Evolutionary conservation across 2,888 invertebrate species (phyloP).

Genomic region (Galerucella pusilla): DNA sequence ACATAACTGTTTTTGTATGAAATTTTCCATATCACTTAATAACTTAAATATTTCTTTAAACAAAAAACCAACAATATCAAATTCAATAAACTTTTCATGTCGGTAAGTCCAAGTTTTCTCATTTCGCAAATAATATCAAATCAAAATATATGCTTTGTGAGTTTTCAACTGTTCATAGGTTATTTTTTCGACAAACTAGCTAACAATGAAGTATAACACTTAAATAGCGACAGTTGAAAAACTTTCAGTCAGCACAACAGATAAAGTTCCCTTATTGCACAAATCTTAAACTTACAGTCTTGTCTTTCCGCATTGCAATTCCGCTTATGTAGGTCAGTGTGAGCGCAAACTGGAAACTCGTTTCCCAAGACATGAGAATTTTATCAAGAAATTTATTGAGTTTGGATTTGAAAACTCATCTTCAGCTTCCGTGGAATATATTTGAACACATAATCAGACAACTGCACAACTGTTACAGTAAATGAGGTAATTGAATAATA

Average conservation of each 20-base stretch:
- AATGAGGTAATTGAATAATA: too few species aligned
- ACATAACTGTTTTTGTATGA: too few species aligned
- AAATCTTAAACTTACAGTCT: not conserved
- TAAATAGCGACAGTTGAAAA: not conserved
- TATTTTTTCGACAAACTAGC: not conserved
- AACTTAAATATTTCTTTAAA: too few species aligned
- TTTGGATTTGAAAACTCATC: not conserved
- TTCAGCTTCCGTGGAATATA: not conserved
- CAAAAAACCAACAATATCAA: too few species aligned
- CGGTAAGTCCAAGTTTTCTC: too few species aligned
- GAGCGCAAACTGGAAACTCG: not conserved
- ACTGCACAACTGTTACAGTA: not conserved
- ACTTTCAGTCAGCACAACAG: not conserved
- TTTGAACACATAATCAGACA: not conserved
- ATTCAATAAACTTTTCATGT: too few species aligned
- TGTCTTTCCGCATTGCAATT: not conserved
- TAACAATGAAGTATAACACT: not conserved
- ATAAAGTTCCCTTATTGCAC: not conserved
- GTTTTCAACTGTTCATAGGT: not conserved
- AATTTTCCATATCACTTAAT: too few species aligned
- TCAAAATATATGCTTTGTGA: too few species aligned
- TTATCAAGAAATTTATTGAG: not conserved
- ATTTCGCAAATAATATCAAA: too few species aligned
- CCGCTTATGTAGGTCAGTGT: not conserved
- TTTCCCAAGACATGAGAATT: not conserved